Evolutionary conservation across 2,797 vertebrate genomes (phyloP), one percentile per base, ranked within the genome.

Genomic region (Discoglossus pictus): DNA sequence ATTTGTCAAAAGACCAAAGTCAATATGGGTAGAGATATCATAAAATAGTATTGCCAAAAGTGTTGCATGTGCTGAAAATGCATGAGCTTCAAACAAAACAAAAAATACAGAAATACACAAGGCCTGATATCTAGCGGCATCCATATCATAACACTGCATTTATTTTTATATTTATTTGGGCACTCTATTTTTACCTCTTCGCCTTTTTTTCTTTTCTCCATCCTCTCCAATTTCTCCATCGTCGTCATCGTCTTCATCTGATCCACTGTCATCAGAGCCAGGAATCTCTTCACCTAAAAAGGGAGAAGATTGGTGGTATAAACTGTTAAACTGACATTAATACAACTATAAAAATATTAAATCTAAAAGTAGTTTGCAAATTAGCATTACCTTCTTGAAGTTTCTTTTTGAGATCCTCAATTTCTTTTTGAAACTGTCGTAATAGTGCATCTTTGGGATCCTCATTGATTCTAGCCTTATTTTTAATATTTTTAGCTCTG

Each of bases 401-500:
- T 65, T 99, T 99, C 76, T 93, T 99, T 83, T 94, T 98, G 11
- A 99, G 90, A 63, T 99, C 97, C 78, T 99, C 97, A 7, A 99
- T 99, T 87, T 99, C 97, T 65, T 99, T 98, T 75, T 99, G 97
- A 84, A 98, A 99, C 76, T 99, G 93, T 7, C 96, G 93, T 18
- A 99, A 82, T 4, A 98, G 78, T 20, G 97, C 97, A 65, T 99
- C 97, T 74, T 99, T 99, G 36, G 97, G 97, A 75, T 99, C 97
- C 71, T 99, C 97, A 2, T 99, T 99, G 76, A 99, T 99, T 82
- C 97, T 91, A 68, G 97, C 97, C 84, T 99, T 99, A 81, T 99
- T 99, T 86, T 99, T 99, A 74, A 99, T 99, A 80, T 99, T 99
- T 85, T 99, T 99, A 75, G 97, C 97, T 76, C 96, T 86, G 55